Conservation (phyloP, 2,113 vertebrate species). For the Bubalus kerabau region DNA sequence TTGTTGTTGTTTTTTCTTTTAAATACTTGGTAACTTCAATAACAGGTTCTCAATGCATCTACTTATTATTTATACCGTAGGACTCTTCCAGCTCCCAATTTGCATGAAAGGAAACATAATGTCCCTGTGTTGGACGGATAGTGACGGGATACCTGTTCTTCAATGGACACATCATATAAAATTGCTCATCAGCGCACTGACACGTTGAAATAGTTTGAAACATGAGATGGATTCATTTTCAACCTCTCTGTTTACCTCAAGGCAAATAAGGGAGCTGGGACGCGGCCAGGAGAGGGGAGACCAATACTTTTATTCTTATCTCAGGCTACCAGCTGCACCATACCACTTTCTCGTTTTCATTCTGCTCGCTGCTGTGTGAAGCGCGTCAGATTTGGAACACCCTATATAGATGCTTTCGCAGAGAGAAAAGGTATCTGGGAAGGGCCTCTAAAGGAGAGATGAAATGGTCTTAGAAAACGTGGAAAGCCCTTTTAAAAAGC, state of each 20-base stretch:
- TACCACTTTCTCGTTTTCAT: not conserved
- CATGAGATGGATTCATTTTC: constrained; percentile 52
- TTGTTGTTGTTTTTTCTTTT: not conserved
- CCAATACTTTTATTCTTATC: constrained; percentile 36
- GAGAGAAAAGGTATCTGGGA: constrained; percentile 45
- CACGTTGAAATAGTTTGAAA: constrained; percentile 52
- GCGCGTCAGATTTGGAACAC: constrained; percentile 27
- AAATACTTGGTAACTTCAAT: constrained; percentile 59
- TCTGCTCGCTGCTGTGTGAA: constrained; percentile 20
- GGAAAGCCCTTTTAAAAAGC: constrained; percentile 11
- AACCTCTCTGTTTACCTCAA: constrained; percentile 46
- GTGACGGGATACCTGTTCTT: constrained; percentile 24
- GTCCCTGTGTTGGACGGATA: not conserved
- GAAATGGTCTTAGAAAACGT: constrained; percentile 38
- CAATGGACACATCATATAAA: constrained; percentile 19
- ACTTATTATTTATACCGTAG: constrained; percentile 50
- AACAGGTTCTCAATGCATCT: constrained; percentile 35
- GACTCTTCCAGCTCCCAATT: constrained; percentile 27
- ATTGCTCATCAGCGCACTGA: constrained; percentile 40
- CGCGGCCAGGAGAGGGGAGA: constrained; percentile 4
- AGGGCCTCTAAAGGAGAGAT: constrained; percentile 30
- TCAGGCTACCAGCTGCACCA: constrained; percentile 13
- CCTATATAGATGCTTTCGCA: not conserved
- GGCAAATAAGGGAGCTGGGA: constrained; percentile 27
- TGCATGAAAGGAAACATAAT: constrained; percentile 45